Conservation (phyloP, 2,797 vertebrate species). For the Sebastiscus tertius region DNA sequence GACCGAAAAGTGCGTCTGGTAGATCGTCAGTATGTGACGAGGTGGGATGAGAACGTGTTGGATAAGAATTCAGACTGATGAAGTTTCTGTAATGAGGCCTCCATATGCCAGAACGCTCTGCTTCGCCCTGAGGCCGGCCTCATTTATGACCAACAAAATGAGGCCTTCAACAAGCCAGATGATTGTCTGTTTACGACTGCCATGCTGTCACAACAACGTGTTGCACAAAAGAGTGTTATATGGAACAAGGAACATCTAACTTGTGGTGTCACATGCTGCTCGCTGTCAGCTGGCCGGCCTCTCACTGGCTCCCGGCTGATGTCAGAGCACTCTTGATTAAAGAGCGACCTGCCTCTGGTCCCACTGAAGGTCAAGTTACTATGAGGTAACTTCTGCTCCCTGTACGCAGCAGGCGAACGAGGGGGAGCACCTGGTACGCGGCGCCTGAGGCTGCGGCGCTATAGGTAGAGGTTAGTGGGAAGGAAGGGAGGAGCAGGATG, state of each 20-base stretch:
- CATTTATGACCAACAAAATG: conserved; percentile 24
- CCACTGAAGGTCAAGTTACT: conserved; percentile 59
- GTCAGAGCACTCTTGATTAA: conserved; percentile 50
- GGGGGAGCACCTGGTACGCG: conserved; percentile 63
- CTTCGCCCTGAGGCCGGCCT: conserved; percentile 17
- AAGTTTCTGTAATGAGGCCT: not conserved
- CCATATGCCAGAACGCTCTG: conserved; percentile 17
- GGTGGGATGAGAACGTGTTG: no score
- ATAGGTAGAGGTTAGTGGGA: conserved; percentile 57
- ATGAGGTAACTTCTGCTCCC: conserved; percentile 46
- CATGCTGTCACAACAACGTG: conserved; percentile 15
- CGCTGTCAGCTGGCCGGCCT: conserved; percentile 43
- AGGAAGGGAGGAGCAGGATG: conserved; percentile 73
- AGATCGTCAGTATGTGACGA: no score
- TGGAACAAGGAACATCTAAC: not conserved
- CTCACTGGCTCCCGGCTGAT: conserved; percentile 42
- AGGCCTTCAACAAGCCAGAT: conserved; percentile 12
- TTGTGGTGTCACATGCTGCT: conserved; percentile 49
- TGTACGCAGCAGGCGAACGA: conserved; percentile 23
- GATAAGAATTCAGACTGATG: no score
- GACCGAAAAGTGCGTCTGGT: no score
- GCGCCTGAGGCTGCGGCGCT: conserved; percentile 35
- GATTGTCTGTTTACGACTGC: conserved; percentile 22
- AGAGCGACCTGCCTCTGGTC: conserved; percentile 35
- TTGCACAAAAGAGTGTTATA: not conserved